Conservation (phyloP, 2,113 vertebrate genomes). For the Canis aureus region DNA sequence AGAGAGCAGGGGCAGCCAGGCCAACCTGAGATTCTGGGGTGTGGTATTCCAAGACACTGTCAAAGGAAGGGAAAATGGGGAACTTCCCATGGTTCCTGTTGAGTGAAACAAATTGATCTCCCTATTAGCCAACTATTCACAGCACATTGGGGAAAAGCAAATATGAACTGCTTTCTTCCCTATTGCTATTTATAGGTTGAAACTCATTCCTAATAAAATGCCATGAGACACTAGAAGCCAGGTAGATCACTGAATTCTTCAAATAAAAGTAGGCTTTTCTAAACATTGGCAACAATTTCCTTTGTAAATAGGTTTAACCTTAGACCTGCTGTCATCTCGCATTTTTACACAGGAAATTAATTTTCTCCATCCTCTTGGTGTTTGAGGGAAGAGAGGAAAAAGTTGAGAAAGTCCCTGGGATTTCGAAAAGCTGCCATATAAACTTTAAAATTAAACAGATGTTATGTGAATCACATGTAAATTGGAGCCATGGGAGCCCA, state of each 20-base stretch:
- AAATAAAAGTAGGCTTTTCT: slow-evolving; percentile 86
- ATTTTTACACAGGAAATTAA: slow-evolving; percentile 93
- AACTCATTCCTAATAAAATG: slow-evolving; percentile 81
- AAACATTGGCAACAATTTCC: slow-evolving; percentile 87
- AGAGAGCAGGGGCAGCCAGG: neutral
- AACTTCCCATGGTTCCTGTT: slow-evolving; percentile 78
- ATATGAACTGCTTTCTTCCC: slow-evolving; percentile 67
- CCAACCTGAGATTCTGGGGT: neutral
- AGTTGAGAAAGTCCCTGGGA: slow-evolving; percentile 87
- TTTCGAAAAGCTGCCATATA: slow-evolving; percentile 90
- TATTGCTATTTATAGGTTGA: slow-evolving; percentile 79
- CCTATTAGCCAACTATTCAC: slow-evolving; percentile 83
- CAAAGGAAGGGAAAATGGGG: slow-evolving; percentile 74
- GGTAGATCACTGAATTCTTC: slow-evolving; percentile 86
- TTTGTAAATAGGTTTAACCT: slow-evolving; percentile 91
- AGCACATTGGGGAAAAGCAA: slow-evolving; percentile 81
- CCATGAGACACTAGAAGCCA: slow-evolving; percentile 80
- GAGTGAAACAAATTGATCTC: slow-evolving; percentile 84
- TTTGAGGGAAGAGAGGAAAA: slow-evolving; percentile 84
- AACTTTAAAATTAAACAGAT: slow-evolving; percentile 94
- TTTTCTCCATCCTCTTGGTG: slow-evolving; percentile 88
- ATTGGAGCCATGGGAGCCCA: slow-evolving; percentile 86
- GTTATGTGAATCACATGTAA: slow-evolving; percentile 90
- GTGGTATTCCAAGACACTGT: slow-evolving; percentile 69
- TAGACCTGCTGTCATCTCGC: slow-evolving; percentile 89